These are phyloP conservation scores for Geotria australis DNA, from an alignment of 2,797 vertebrate species.

Conservation along the genomic window DNA sequence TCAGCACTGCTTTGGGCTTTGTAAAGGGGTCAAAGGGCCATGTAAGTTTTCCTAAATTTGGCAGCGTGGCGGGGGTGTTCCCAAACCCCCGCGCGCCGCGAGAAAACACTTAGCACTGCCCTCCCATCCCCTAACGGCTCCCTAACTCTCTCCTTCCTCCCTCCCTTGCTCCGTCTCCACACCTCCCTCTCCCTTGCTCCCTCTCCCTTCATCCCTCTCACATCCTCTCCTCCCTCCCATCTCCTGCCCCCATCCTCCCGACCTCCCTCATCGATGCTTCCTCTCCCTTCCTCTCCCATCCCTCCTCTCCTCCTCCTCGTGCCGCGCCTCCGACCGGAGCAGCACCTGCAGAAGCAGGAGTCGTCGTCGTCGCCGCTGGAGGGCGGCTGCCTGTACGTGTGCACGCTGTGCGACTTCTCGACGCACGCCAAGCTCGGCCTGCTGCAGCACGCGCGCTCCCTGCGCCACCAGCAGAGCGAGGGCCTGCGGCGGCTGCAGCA, in stretches of 20 bases:
- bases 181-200: too few relatives aligned
- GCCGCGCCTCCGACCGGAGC: slow-evolving; percentile 2
- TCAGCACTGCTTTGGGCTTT: too few relatives aligned
- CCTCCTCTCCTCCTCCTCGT: not conserved
- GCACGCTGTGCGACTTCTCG: slow-evolving; percentile 77
- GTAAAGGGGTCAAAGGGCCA: not conserved
- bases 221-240: too few relatives aligned
- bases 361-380: slow-evolving; percentile 34
- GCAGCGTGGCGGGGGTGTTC: not conserved
- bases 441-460: slow-evolving; percentile 92
- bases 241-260: not conserved
- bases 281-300: too few relatives aligned
- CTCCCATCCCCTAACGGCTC: not conserved
- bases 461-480: slow-evolving; percentile 94
- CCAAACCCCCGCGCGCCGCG: too few relatives aligned
- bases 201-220: too few relatives aligned
- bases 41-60: not conserved
- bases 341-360: slow-evolving; percentile 97
- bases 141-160: not conserved
- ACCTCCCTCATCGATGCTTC: too few relatives aligned
- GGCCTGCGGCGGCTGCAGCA: slow-evolving; percentile 88
- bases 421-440: slow-evolving; percentile 99
- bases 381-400: slow-evolving; percentile 88
- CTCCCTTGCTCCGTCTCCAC: too few relatives aligned
- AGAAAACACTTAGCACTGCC: too few relatives aligned